phyloP scores from a whole-genome alignment of 1,140 invertebrate genomes.

The Brachionus rubens region DNA sequence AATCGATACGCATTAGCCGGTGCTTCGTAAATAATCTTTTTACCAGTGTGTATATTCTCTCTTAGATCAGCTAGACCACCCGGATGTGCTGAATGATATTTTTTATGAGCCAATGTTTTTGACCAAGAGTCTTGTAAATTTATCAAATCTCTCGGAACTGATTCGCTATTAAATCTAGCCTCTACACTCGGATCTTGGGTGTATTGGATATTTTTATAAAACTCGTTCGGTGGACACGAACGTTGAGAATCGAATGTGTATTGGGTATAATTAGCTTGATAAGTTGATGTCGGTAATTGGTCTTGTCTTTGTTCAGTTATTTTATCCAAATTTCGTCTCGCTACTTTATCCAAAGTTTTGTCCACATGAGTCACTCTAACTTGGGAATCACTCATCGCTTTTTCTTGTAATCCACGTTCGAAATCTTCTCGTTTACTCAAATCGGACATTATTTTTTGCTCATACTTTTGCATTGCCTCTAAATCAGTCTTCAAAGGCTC shows the following conservation, averaged over 20 bases:
- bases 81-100: conserved; percentile 19
- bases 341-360: neutral
- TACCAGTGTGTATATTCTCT: conserved; percentile 5
- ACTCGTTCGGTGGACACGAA: neutral
- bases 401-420: neutral
- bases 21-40: conserved; percentile 44
- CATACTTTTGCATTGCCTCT: conserved; percentile 31
- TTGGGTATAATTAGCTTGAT: neutral
- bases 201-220: conserved; percentile 10
- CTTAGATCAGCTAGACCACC: neutral
- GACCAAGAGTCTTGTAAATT: conserved; percentile 36
- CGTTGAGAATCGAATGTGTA: neutral
- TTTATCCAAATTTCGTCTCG: conserved; percentile 3
- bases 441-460: neutral
- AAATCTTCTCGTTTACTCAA: neutral
- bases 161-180: neutral
- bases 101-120: conserved; percentile 26
- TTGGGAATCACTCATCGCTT: neutral
- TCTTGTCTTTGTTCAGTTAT: conserved; percentile 3
- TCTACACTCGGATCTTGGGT: neutral
- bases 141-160: neutral
- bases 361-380: neutral
- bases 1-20: conserved; percentile 40
- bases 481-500: conserved; percentile 39
- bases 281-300: neutral